Base-by-base conservation (phyloP, 2,888 invertebrate species). In the Andrena bicolor region DNA sequence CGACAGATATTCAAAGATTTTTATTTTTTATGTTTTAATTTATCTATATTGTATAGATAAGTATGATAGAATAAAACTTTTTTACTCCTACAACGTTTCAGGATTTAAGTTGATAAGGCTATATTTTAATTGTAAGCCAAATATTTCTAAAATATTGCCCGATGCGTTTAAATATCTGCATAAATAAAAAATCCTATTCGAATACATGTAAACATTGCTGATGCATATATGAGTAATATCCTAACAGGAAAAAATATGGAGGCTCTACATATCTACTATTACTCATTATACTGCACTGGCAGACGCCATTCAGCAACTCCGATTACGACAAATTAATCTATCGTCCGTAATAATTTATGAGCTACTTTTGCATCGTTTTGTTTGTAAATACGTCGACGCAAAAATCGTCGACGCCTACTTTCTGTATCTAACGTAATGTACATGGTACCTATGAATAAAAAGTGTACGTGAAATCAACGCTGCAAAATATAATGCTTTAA, bases 311-410 rank as follows among this genome's bases (percentile, higher is more conserved):
- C 58, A 30, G 58, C 8, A 8, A 65, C 41, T 8, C 51, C 51
- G 48, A 51, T 68, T n/a, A 41, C 20, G 26, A 28, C 10, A 49
- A 53, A 6, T 58, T 41, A 74, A 71, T 32, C 68, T 64, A 74
- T 61, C 73, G 28, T 48, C 61, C n/a, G 65, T 26, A 30, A 58
- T 58, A 61, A 70, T 71, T 65, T 58, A 75, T 48, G n/a, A 63
- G 41, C 75, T 65, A 78, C 41, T 82, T 87, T 79, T 76, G 72
- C 76, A 85, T 60, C 10, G 81, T 83, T 84, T 88, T 69, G 72
- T 83, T 77, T 90, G 88, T 87, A 88, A 88, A 91, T 90, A 88
- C 51, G 49, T 80, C 68, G 63, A 80, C 26, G 41, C 41, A 64
- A 32, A 66, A 66, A 84, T 61, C 48, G 78, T 66, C 28, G 5